A percentile compares a stretch with the other conserved stretches of the same genome.
phyloP scores from a whole-genome alignment of 2,888 invertebrate species.

The Digitonthophagus gazella region DNA sequence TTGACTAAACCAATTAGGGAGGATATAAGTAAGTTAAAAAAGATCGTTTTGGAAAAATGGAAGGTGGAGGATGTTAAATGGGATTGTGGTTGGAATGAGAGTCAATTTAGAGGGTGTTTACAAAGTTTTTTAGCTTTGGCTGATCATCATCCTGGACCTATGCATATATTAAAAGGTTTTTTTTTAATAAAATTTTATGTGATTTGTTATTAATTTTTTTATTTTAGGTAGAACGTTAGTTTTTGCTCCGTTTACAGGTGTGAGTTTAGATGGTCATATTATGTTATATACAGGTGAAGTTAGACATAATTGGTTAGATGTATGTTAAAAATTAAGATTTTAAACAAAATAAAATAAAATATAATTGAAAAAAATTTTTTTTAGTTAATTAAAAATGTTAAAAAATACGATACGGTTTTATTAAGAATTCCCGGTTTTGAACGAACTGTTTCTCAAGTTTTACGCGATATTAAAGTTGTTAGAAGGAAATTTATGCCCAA shows the following conservation, averaged over 20 bases:
- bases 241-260: slow-evolving; percentile 87
- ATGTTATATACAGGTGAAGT: slow-evolving; percentile 92
- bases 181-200: background rate
- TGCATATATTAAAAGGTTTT: slow-evolving; percentile 64
- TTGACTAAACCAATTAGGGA: slow-evolving; percentile 66
- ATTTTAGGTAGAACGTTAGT: slow-evolving; percentile 72
- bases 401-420: slow-evolving; percentile 70
- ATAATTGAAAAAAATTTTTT: slow-evolving; percentile 38
- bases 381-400: slow-evolving; percentile 79
- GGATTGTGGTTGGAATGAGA: slow-evolving; percentile 86
- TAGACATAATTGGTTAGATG: slow-evolving; percentile 88
- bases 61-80: slow-evolving; percentile 64
- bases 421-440: slow-evolving; percentile 79
- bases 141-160: slow-evolving; percentile 69
- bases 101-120: slow-evolving; percentile 87
- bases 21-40: slow-evolving; percentile 69
- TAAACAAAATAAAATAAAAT: background rate
- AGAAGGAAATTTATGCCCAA: slow-evolving; percentile 90
- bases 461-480: slow-evolving; percentile 80
- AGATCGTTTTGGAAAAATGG: slow-evolving; percentile 58
- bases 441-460: slow-evolving; percentile 77
- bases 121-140: slow-evolving; percentile 77
- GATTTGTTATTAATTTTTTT: slow-evolving; percentile 1
- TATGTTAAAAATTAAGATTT: slow-evolving; percentile 58
- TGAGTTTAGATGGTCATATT: slow-evolving; percentile 86